Conservation (phyloP, 2,113 vertebrate species). For the Malaclemys terrapin region DNA sequence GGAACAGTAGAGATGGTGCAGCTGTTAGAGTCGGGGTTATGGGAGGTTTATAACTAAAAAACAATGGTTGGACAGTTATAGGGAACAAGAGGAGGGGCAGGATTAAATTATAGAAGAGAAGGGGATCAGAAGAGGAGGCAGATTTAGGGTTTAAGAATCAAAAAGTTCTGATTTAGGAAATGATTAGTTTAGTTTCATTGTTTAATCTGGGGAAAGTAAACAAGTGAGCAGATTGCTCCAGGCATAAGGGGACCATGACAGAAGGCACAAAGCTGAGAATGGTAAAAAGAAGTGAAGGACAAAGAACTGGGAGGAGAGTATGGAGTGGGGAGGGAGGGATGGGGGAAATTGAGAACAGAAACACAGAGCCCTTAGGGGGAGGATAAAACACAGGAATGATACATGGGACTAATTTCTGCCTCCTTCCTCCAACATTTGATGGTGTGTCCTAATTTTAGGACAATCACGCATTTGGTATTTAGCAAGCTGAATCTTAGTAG, state of each 20-base stretch:
- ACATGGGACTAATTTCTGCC: background rate
- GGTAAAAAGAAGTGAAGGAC: background rate
- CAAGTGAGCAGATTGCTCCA: fast-evolving
- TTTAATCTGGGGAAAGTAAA: background rate
- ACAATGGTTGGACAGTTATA: background rate
- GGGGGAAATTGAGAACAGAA: fast-evolving
- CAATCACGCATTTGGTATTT: background rate
- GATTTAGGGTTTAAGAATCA: background rate
- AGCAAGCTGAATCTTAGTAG: background rate
- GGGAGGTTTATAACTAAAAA: background rate
- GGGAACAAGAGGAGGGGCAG: fast-evolving
- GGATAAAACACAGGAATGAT: background rate
- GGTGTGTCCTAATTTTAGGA: background rate
- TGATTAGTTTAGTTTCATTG: background rate
- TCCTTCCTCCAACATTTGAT: background rate
- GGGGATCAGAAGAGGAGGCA: background rate
- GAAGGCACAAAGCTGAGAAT: fast-evolving
- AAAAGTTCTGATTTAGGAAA: background rate
- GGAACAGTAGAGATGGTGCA: fast-evolving
- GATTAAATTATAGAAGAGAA: background rate
- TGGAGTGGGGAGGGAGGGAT: fast-evolving
- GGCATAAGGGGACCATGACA: background rate
- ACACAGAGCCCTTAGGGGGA: background rate
- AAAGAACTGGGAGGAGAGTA: background rate
- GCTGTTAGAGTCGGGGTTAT: background rate